Base-by-base conservation (phyloP, 2,888 invertebrate species). In the Teleogryllus oceanicus region DNA sequence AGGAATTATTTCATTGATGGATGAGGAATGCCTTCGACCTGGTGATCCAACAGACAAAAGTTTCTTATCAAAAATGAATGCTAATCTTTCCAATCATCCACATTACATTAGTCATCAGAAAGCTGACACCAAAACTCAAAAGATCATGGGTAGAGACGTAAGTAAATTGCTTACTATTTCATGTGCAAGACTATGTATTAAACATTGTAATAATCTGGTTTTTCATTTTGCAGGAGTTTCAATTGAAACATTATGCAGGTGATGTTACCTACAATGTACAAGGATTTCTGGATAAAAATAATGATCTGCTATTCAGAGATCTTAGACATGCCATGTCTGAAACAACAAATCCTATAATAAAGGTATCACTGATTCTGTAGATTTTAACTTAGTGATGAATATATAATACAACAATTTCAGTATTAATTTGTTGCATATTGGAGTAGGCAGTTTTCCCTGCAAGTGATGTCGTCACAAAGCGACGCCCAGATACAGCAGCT, bases 201-300 rank as follows among this genome's bases (percentile, higher is more conserved):
- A 78, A 50, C 18, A 80, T 24, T 80, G 2, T 21, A n/a, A n/a
- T 51, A 37, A 62, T 76, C 11, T 78, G 18, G 21, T 77, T 37
- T 74, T 79, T 78, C 37, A 79, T 76, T 84, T 87, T 88, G 16
- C 85, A 95, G 93, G 96, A 97, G 87, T 97, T 97, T 88, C 92
- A 94, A 84, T 88, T 97, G 82, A 90, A 94, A 21, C 97, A 97
- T 88, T 97, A 97, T 87, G 97, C 97, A 5, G 97, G 97, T 1
- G 94, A 95, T 85, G 97, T 97, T 50, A 96, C 95, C 0, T 97
- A 97, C 89, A 94, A 92, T 85, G 92, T 96, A 0, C 90, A 90
- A 82, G 94, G 95, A 0, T 97, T 97, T 88, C 87, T 97, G 81
- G 97, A 97, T 86, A 97, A 97, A 88, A 97, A 97, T 89, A 97